Percentiles rank a stretch among this genome's conserved stretches.
phyloP scores from a whole-genome alignment of 1,140 invertebrate species.

The honey bee (Apis mellifera) region DNA sequence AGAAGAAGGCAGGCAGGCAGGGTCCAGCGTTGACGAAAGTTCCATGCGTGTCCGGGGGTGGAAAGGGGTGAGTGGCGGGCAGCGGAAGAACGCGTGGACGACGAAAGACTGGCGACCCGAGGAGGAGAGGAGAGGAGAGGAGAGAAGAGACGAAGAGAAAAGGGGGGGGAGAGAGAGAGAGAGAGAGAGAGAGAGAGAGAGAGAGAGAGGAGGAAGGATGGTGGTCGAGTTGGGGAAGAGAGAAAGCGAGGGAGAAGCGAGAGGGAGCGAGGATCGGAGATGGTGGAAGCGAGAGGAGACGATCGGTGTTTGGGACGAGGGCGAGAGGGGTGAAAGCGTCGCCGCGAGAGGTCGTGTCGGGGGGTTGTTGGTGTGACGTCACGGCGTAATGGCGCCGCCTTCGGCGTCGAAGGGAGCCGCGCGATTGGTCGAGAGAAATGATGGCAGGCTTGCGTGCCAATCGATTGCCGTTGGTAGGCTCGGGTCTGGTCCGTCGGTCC shows the following conservation, averaged over 20 bases:
- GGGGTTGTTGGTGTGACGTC: conserved; percentile 68
- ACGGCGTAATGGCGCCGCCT: conserved; percentile 62
- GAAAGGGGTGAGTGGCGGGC: not conserved
- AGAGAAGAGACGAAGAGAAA: not conserved
- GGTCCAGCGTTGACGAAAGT: not conserved
- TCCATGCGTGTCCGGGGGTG: not conserved
- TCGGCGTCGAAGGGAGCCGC: conserved; percentile 27
- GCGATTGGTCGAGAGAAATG: conserved; percentile 76
- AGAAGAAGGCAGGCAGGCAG: not conserved
- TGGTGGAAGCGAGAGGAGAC: conserved; percentile 51
- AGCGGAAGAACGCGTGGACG: conserved; percentile 38
- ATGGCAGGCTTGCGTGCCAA: conserved; percentile 79
- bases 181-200: conserved; percentile 9
- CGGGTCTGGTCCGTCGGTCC: conserved; percentile 61
- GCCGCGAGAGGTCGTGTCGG: conserved; percentile 69
- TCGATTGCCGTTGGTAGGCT: conserved; percentile 73
- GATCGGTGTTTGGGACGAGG: not conserved
- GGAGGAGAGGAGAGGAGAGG: conserved; percentile 8
- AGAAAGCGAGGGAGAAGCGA: not conserved
- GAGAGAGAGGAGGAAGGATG: not conserved
- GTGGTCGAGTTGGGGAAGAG: conserved; percentile 12
- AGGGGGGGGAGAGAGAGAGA: conserved; percentile 30
- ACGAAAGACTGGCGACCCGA: conserved; percentile 36
- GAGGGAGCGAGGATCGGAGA: not conserved
- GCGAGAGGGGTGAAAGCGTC: conserved; percentile 26